Conservation (phyloP, 1,140 invertebrate species). For the Eurosta solidaginis region DNA sequence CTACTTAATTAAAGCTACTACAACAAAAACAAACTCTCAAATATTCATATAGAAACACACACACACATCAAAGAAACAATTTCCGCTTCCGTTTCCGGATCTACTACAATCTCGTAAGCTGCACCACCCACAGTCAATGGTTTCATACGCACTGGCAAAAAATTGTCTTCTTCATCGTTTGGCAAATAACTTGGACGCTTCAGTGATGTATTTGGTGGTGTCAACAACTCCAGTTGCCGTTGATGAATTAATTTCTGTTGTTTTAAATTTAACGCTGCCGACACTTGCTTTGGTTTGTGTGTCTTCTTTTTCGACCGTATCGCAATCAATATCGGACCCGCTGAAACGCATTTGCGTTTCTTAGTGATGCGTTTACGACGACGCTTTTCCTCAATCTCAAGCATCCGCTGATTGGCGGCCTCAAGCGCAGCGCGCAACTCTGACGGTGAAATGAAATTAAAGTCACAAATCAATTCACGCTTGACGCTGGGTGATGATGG, state of each 20-base stretch:
- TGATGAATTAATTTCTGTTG: neutral
- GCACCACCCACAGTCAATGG: constrained; percentile 24
- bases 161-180: constrained; percentile 20
- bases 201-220: neutral
- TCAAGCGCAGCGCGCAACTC: constrained; percentile 49
- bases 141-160: constrained; percentile 32
- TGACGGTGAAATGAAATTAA: constrained; percentile 50
- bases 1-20: neutral
- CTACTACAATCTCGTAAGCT: neutral
- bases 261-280: constrained; percentile 25
- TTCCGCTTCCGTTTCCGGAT: constrained; percentile 36
- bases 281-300: constrained; percentile 40
- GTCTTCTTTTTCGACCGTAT: constrained; percentile 40
- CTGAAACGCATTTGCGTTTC: constrained; percentile 54
- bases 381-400: constrained; percentile 54
- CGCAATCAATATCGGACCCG: constrained; percentile 53
- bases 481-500: neutral
- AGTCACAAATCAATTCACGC: constrained; percentile 46
- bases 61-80: constrained; percentile 48
- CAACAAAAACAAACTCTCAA: neutral
- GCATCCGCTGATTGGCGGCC: constrained; percentile 46
- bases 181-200: neutral
- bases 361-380: constrained; percentile 54
- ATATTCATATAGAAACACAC: constrained; percentile 32
- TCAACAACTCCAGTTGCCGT: neutral